phyloP scores from a whole-genome alignment of 2,888 invertebrate genomes.

The Melanchra persicariae region DNA sequence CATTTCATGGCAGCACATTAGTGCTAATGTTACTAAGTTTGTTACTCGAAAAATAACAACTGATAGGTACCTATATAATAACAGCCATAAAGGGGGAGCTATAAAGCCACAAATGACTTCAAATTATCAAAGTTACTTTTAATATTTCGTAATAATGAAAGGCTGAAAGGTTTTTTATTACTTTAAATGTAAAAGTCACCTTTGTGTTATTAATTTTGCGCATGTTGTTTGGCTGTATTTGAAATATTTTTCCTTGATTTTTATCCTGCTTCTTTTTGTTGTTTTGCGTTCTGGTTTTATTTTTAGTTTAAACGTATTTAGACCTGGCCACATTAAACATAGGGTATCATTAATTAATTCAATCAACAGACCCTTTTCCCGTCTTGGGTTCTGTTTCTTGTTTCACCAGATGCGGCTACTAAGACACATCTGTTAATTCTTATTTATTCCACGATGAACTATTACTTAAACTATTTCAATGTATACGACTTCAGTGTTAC shows the following conservation, averaged over 20 bases:
- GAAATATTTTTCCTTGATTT: neutral
- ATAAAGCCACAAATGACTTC: slow-evolving; percentile 74
- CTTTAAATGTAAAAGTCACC: slow-evolving; percentile 55
- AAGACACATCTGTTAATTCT: slow-evolving; percentile 27
- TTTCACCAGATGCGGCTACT: slow-evolving; percentile 47
- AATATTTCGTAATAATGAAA: slow-evolving; percentile 60
- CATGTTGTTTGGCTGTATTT: slow-evolving; percentile 14
- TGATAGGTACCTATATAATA: slow-evolving; percentile 74
- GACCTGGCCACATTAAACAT: neutral
- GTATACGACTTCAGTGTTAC: neutral
- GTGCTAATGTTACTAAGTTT: slow-evolving; percentile 80
- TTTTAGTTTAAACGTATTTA: neutral
- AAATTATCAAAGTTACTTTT: slow-evolving; percentile 64
- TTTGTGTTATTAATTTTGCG: slow-evolving; percentile 55
- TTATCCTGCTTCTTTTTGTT: neutral
- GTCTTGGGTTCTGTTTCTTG: slow-evolving; percentile 35
- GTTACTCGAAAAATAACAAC: slow-evolving; percentile 80
- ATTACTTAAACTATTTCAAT: slow-evolving; percentile 19
- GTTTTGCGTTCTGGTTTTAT: neutral
- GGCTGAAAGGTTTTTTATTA: slow-evolving; percentile 63
- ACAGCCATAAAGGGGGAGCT: slow-evolving; percentile 66
- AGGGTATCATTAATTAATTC: slow-evolving; percentile 23
- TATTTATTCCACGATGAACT: slow-evolving; percentile 13
- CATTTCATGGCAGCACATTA: slow-evolving; percentile 77
- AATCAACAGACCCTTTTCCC: slow-evolving; percentile 29